Base-by-base conservation (phyloP, 2,888 invertebrate genomes). In the Calameuta idolon region DNA sequence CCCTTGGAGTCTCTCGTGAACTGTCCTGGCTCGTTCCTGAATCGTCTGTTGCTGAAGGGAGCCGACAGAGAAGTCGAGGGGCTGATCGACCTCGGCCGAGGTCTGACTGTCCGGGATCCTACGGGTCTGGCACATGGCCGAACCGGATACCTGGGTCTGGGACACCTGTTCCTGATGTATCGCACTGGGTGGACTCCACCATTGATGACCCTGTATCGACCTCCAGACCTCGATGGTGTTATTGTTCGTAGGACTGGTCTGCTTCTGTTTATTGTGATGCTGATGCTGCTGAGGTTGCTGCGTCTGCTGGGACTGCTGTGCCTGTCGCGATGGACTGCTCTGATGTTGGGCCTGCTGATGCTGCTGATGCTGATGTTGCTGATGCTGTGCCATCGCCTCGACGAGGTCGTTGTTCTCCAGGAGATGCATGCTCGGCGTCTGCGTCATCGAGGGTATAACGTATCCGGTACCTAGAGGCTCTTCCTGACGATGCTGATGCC, bases 31-130 rank as follows among this genome's bases (percentile, higher is more conserved):
- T 68, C 88, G 83, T 40, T 87, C 83, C 69, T 89, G 88, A 78
- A 89, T 81, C 85, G 88, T 87, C 71, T 89, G 90, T 79, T 92
- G 91, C 76, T 91, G 91, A 82, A 93, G 92, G 81, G 93, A 93
- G 81, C 93, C 93, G 93, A 95, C 95, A 91, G 95, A 95, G 92
- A 95, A 95, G 93, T 95, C 95, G 87, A 95, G 93, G 85, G 95
- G 95, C 92, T 95, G 95, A 90, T 94, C 94, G 79, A 90, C 91
- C 79, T 89, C 92, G 85, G 89, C 34, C 31, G 31, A 34, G 33
- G 71, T 31, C 33, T 71, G 71, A 71, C 12, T 71, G 23, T 55
- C 55, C 31, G 71, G 31, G 33, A 34, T 31, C 71, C 71, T 71
- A 12, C 71, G 71, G 5, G 71, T 12, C 31, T 77, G 86, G 76